Conservation (phyloP, 2,888 invertebrate genomes). For the Magallana nippona region DNA sequence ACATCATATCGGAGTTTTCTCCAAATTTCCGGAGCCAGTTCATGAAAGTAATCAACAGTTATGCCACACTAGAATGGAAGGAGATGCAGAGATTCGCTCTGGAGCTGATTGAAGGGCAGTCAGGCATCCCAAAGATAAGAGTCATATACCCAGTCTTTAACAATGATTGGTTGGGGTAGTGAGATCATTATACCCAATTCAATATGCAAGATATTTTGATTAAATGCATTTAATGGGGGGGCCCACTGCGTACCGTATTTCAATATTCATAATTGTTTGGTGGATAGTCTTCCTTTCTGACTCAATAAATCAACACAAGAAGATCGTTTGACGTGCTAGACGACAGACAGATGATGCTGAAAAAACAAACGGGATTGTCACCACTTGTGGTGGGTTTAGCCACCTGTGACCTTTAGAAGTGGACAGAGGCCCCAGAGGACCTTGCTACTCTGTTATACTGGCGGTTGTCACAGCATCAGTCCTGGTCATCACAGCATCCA, state of each 20-base stretch:
- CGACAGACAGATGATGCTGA: slow-evolving; percentile 16
- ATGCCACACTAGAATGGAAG: background rate
- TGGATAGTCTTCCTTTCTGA: slow-evolving; percentile 23
- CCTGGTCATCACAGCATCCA: background rate
- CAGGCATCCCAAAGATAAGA: slow-evolving; percentile 8
- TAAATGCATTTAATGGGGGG: slow-evolving; percentile 18
- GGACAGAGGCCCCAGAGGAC: background rate
- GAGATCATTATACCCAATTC: slow-evolving; percentile 14
- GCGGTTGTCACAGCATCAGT: background rate
- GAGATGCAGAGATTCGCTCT: background rate
- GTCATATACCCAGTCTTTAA: background rate
- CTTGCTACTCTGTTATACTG: background rate
- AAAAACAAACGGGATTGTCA: slow-evolving; percentile 20
- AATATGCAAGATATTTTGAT: slow-evolving; percentile 29
- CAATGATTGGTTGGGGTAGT: background rate
- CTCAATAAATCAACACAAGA: slow-evolving; percentile 28
- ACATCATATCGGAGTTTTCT: background rate
- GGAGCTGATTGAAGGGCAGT: background rate
- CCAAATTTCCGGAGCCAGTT: background rate
- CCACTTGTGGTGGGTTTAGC: slow-evolving; percentile 12
- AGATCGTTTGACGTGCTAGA: background rate
- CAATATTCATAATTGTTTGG: slow-evolving; percentile 29
- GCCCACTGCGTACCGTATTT: background rate
- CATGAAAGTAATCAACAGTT: slow-evolving; percentile 12
- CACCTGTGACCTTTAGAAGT: slow-evolving; percentile 10